Evolutionary conservation across 2,888 invertebrate genomes (phyloP), one percentile per base, ranked within the genome.

Genomic region (Seira musarum): DNA sequence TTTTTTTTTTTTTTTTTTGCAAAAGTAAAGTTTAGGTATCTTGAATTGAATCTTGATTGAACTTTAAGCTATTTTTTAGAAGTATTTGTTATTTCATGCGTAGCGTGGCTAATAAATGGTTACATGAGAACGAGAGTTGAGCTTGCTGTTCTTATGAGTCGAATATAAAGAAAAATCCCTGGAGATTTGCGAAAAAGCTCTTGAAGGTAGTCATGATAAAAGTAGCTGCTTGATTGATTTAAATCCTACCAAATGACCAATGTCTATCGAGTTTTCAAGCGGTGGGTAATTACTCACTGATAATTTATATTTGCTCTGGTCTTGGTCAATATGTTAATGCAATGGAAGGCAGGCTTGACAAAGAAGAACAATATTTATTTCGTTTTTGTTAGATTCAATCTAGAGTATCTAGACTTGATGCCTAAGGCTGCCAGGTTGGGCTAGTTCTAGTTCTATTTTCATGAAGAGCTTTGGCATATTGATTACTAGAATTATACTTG

Each of bases 31-130:
- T 53, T 53, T 53, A 53, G 53, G 53, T 53, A 53, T 53, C 53
- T 53, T 17, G 53, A 53, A 53, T 53, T 15, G 53, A 53, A 53
- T 53, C 53, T 53, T 53, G 53, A 53, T 53, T 53, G 53, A 53
- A 53, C 53, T 53, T 53, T 53, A 53, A 53, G 53, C 53, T 53
- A 53, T 53, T 53, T 53, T 53, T 53, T 30, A 53, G 13, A 17
- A 3, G 17, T 53, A 53, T 17, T 53, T 53, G 53, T 53, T 53
- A 53, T 53, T 17, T 53, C n/a, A 53, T 53, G 53, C 53, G 53
- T 53, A 53, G 13, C 53, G 15, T 53, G 53, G 53, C 6, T 53
- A 53, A 53, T 53, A 53, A 17, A 53, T 2, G 53, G 53, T 2
- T 3, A 53, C 53, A n/a, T n/a, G 53, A 2, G 53, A 53, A 30